These are phyloP conservation scores for Propithecus deckenii DNA, from an alignment of 2,797 vertebrate genomes.

Conservation along the genomic window DNA sequence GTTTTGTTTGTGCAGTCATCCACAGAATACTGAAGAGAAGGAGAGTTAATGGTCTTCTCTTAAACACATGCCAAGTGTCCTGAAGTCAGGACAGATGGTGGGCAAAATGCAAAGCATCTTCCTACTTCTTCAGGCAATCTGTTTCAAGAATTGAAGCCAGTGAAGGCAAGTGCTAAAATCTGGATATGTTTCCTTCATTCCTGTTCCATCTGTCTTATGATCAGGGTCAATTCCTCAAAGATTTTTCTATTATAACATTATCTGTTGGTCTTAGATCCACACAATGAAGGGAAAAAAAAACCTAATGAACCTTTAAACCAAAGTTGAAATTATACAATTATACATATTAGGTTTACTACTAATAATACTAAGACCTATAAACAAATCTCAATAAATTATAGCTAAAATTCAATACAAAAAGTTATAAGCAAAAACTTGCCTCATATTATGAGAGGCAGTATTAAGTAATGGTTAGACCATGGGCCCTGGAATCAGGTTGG, in stretches of 20 bases:
- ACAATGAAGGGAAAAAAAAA: neutral
- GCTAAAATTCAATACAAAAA: neutral
- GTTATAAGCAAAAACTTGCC: slow-evolving; percentile 3
- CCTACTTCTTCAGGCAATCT: slow-evolving; percentile 1
- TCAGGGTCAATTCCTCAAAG: slow-evolving; percentile 38
- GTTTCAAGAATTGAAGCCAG: slow-evolving; percentile 48
- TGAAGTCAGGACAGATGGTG: neutral
- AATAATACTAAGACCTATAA: neutral
- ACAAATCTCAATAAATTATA: slow-evolving; percentile 11
- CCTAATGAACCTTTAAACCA: slow-evolving; percentile 26
- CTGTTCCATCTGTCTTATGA: slow-evolving; percentile 14
- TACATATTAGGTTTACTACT: neutral
- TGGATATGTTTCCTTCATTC: slow-evolving; percentile 21
- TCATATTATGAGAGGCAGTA: neutral
- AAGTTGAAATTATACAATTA: slow-evolving; percentile 17
- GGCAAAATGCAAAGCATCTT: slow-evolving; percentile 36
- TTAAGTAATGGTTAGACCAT: neutral
- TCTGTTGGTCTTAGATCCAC: slow-evolving; percentile 7
- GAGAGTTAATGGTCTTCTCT: neutral
- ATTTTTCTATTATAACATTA: neutral
- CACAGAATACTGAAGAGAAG: neutral
- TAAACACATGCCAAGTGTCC: neutral
- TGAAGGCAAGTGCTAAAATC: slow-evolving; percentile 33
- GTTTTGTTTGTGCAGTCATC: neutral
- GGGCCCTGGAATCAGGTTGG: neutral